Percentiles rank a stretch among this genome's conserved stretches.
These are phyloP conservation scores for Apodemia mormo DNA, from an alignment of 2,888 invertebrate genomes.

Conservation along the genomic window DNA sequence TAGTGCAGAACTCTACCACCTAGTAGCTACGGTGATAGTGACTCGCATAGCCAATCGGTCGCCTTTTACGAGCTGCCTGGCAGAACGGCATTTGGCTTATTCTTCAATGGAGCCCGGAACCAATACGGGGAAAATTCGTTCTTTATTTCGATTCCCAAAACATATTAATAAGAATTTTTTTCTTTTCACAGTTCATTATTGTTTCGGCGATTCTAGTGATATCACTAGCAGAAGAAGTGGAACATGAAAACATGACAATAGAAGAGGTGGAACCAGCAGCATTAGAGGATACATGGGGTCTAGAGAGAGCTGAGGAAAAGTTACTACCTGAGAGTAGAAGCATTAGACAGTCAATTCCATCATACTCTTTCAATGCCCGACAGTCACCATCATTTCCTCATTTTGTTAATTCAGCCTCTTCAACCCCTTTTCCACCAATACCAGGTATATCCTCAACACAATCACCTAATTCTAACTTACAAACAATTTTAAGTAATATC, in stretches of 20 bases:
- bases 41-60: no score
- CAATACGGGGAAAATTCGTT: no score
- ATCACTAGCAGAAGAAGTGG: conserved; percentile 54
- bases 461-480: background rate
- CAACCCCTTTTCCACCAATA: no score
- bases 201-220: conserved; percentile 59
- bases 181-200: conserved; percentile 55
- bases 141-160: no score
- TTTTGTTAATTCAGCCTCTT: no score
- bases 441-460: background rate
- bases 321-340: conserved; percentile 20
- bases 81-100: no score
- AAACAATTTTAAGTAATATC: background rate
- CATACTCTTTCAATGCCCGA: background rate
- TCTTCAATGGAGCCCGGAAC: no score
- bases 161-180: conserved; percentile 9
- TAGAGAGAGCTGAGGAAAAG: conserved; percentile 5
- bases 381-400: background rate
- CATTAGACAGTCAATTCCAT: background rate
- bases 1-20: no score
- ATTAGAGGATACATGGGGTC: conserved; percentile 42
- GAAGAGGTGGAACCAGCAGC: conserved; percentile 50
- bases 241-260: background rate
- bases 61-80: no score
- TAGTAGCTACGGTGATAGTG: no score